Base-by-base conservation (phyloP, 64 coral and sea anemone genomes). In the Stylophora pistillata region DNA sequence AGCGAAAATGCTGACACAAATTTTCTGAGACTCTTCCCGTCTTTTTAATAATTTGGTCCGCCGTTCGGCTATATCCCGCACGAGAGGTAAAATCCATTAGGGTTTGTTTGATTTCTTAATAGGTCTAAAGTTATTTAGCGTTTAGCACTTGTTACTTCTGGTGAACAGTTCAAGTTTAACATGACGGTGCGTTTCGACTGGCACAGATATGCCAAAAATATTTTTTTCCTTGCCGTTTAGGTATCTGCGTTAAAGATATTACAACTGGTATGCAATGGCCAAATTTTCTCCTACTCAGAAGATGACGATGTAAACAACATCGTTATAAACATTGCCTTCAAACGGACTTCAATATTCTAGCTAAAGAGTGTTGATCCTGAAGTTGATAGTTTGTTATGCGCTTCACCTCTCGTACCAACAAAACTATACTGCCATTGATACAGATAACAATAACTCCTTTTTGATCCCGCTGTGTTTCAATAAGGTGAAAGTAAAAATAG, bases 21-120 rank as follows among this genome's bases (percentile, higher is more conserved):
- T 68, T n/a, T 10, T 21, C 64, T 68, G 64, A 68, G 25, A 25
- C 64, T 21, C 20, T 13, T 21, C 26, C 23, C 21, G 23, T 21
- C 23, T 26, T n/a, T 68, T 68, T 25, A 68, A 68, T n/a, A 68
- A 25, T 68, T 68, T 68, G 64, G 6, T n/a, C 25, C 11, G 23
- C 15, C 37, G 23, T 17, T 64, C 61, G 20, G 23, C 61, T 21
- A 23, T 64, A 64, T 64, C 23, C 64, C 21, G 64, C 64, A n/a
- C 21, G 25, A 25, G 64, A 23, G 25, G 64, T 28, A 25, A 68
- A 68, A 7, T 25, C 64, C 64, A 68, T 68, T 68, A 68, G 64
- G 9, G 55, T 79, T 79, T 79, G 77, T 79, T 79, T 79, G 55
- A 29, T 60, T 41, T 52, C 73, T 68, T 79, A 78, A 78, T 78